Evolutionary conservation across 2,888 invertebrate species (phyloP), one percentile per base, ranked within the genome.

Genomic region (Lasioglossum figueresi): DNA sequence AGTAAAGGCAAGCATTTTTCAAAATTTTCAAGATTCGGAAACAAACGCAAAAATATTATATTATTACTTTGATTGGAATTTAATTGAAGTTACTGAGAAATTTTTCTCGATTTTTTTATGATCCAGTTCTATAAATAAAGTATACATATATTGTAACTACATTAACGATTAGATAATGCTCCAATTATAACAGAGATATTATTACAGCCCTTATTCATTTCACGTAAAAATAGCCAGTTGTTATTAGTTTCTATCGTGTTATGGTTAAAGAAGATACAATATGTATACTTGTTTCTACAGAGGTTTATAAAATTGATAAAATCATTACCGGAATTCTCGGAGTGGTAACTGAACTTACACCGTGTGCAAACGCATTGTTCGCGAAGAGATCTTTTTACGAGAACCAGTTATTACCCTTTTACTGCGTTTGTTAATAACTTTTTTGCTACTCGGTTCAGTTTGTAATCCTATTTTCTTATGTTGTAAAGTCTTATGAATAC

Each of bases 371-470:
- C 48, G 71, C 52, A 79, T 83, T 80, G 78, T 83, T 48, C 73
- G 14, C 14, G 52, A 23, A n/a, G 43, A 31, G 27, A 74, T 14
- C 27, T 48, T 74, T 87, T 87, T 83, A 83, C 74, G 81, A 79
- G 48, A 45, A 27, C 31, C 48, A 43, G 16, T 5, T 45, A 59
- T 83, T 72, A 27, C 43, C 19, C 27, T 80, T 87, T 87, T 80
- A 83, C 68, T 79, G 34, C 74, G n/a, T 79, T 78, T 80, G 83
- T 80, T 86, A 83, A 87, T 87, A 83, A 86, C 83, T 73, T 86
- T 82, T 82, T 86, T 80, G 77, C 70, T 63, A 80, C 74, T 79
- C 40, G 48, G 43, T 77, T 52, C 68, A 74, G 27, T 74, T 68
- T 63, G 74, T 70, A 80, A 76, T 75, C 43, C 70, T 70, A n/a